phyloP scores from a whole-genome alignment of 2,797 vertebrate genomes.

The Moxostoma hubbsi region DNA sequence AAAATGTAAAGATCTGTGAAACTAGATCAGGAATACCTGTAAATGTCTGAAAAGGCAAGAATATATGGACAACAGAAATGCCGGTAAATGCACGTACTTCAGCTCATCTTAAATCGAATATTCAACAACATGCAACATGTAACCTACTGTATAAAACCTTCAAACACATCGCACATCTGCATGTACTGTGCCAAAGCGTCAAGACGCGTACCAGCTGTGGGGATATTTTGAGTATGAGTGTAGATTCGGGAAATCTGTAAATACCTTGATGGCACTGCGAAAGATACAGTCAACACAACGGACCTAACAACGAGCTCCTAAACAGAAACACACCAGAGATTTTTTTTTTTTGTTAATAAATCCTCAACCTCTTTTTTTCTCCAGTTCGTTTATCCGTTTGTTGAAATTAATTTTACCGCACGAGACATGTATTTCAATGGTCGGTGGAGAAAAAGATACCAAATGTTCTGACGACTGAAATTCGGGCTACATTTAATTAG shows the following conservation, averaged over 20 bases:
- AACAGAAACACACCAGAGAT: neutral
- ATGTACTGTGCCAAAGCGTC: neutral
- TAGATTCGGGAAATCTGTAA: conserved; percentile 4
- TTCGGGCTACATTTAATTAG: neutral
- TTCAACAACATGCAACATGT: neutral
- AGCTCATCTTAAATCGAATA: neutral
- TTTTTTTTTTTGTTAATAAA: neutral
- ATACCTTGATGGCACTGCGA: neutral
- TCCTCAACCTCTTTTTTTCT: neutral
- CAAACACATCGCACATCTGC: neutral
- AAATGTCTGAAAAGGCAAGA: neutral
- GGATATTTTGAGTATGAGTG: neutral
- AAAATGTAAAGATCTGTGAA: neutral
- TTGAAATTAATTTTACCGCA: neutral
- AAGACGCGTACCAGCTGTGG: neutral
- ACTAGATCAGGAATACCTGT: neutral
- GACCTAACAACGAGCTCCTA: conserved; percentile 6
- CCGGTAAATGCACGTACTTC: neutral
- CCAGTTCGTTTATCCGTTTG: neutral
- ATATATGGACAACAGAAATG: neutral
- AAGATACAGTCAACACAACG: conserved; percentile 3
- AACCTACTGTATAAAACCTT: neutral
- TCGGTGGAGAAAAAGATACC: neutral
- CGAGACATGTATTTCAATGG: neutral
- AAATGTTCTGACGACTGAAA: neutral